Conservation (phyloP, 2,888 invertebrate genomes). For the Catocala nupta region DNA sequence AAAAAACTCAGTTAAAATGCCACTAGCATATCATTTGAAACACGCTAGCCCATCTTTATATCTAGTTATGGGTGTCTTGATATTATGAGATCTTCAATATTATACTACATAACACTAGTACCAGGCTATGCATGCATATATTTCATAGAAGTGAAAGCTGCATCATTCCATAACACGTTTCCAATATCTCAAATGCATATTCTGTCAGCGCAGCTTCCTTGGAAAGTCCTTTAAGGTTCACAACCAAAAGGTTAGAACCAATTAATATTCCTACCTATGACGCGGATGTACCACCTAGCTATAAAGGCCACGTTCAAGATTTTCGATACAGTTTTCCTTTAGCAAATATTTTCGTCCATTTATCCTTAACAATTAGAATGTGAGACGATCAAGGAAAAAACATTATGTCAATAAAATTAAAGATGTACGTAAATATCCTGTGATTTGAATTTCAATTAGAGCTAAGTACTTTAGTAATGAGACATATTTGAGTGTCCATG, state of each 20-base stretch:
- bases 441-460: slow-evolving; percentile 15
- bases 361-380: slow-evolving; percentile 32
- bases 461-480: not conserved
- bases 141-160: too few relatives aligned
- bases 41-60: too few relatives aligned
- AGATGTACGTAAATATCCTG: slow-evolving; percentile 14
- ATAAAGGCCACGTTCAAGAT: slow-evolving; percentile 39
- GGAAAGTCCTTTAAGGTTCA: not conserved
- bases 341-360: slow-evolving; percentile 17
- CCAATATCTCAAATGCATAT: too few relatives aligned
- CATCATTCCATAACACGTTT: too few relatives aligned
- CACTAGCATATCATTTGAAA: too few relatives aligned
- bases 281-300: slow-evolving; percentile 23
- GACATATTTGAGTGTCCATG: not conserved
- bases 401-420: slow-evolving; percentile 20
- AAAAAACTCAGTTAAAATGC: too few relatives aligned
- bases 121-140: too few relatives aligned
- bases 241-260: slow-evolving; percentile 13
- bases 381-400: slow-evolving; percentile 35
- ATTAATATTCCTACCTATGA: slow-evolving; percentile 37
- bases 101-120: too few relatives aligned
- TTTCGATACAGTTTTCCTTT: slow-evolving; percentile 35
- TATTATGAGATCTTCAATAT: too few relatives aligned
- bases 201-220: too few relatives aligned
- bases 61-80: too few relatives aligned